Conservation (phyloP, 2,113 vertebrate genomes). For the Vireo altiloquus region DNA sequence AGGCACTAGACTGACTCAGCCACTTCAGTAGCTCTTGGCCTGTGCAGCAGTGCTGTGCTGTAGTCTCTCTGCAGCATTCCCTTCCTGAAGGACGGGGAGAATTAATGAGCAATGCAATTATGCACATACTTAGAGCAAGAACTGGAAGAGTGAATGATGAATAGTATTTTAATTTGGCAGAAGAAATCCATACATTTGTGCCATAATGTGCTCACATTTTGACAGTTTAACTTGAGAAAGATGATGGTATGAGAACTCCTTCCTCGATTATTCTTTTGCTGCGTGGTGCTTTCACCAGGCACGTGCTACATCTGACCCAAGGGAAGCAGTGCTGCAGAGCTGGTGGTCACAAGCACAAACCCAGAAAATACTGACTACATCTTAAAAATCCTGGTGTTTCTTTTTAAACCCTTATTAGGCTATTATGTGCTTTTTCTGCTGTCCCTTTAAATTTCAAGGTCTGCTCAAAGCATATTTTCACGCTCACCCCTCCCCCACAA, state of each 20-base stretch:
- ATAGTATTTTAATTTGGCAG: neutral
- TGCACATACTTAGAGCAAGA: neutral
- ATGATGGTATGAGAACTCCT: neutral
- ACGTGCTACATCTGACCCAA: neutral
- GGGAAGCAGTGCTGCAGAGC: neutral
- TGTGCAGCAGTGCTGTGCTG: neutral
- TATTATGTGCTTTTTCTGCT: neutral
- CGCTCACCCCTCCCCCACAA: neutral
- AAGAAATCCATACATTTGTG: neutral
- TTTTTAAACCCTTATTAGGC: neutral
- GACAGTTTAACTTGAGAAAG: neutral
- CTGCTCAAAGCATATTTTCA: neutral
- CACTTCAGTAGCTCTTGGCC: neutral
- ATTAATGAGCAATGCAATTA: neutral
- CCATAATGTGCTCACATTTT: neutral
- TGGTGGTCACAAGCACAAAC: neutral
- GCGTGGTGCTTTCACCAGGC: rapidly evolving
- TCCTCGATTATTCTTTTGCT: neutral
- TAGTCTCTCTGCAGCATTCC: neutral
- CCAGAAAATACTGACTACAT: neutral
- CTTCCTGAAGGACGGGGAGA: neutral
- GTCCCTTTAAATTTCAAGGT: neutral
- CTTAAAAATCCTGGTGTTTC: neutral
- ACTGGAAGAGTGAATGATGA: neutral
- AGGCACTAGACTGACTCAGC: neutral